Conservation (phyloP, 2,888 invertebrate genomes). For the Lasioglossum vierecki region DNA sequence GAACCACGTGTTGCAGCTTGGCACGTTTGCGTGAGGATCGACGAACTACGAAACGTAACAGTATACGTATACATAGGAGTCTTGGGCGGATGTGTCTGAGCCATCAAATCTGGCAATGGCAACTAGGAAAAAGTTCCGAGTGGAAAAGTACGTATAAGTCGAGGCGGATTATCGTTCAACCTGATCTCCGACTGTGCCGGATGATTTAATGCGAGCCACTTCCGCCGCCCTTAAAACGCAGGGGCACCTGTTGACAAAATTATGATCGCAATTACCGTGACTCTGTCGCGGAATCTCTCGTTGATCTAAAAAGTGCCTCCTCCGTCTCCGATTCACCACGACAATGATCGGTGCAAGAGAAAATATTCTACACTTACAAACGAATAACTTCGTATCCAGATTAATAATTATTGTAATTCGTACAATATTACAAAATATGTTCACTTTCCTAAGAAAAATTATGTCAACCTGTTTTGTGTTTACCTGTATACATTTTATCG, state of each 20-base stretch:
- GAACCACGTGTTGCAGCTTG: constrained; percentile 62
- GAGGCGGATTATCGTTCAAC: constrained; percentile 23
- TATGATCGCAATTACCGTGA: neutral
- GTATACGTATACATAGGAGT: constrained; percentile 24
- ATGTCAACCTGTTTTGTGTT: neutral
- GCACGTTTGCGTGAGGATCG: constrained; percentile 62
- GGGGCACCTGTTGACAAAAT: constrained; percentile 9
- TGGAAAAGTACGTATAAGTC: constrained; percentile 31
- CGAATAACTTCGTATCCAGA: too few species aligned
- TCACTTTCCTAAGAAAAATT: too few species aligned
- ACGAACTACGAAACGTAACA: constrained; percentile 34
- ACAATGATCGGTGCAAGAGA: too few species aligned
- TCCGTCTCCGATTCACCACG: neutral
- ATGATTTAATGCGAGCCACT: neutral
- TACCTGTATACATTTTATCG: neutral
- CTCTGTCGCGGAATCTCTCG: neutral
- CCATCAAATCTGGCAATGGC: constrained; percentile 41
- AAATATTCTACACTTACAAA: too few species aligned
- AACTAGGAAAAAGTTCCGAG: constrained; percentile 46
- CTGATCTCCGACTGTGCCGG: neutral
- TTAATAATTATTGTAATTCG: too few species aligned
- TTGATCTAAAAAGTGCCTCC: neutral
- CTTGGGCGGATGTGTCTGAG: constrained; percentile 21
- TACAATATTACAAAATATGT: too few species aligned
- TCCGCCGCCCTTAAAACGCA: neutral